phyloP scores from a whole-genome alignment of 2,797 vertebrate species.

The Enteromius unitaeniatus region DNA sequence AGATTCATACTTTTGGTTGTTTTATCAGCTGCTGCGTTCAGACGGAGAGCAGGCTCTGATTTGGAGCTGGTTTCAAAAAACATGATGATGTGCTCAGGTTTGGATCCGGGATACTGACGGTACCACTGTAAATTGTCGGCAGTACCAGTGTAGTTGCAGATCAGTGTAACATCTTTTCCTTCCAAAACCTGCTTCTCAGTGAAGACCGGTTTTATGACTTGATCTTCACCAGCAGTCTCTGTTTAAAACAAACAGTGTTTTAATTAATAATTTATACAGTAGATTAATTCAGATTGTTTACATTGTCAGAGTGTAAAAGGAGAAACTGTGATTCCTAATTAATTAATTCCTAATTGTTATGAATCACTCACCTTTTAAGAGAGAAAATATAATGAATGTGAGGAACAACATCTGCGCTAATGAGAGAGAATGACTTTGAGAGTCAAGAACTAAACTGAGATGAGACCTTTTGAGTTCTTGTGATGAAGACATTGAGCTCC shows the following conservation, averaged over 20 bases:
- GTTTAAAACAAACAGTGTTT: neutral
- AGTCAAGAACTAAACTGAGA: neutral
- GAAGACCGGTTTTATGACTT: neutral
- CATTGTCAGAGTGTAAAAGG: neutral
- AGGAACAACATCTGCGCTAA: neutral
- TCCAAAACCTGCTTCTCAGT: neutral
- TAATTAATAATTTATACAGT: neutral
- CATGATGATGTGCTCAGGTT: neutral
- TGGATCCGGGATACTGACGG: constrained; percentile 12
- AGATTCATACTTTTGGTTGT: neutral
- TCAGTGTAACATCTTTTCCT: constrained; percentile 15
- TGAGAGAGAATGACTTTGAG: neutral
- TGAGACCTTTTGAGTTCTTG: too few relatives aligned
- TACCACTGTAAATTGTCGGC: constrained; percentile 34
- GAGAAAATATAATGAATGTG: neutral
- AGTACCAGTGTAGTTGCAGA: constrained; percentile 4
- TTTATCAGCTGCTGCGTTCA: constrained; percentile 23
- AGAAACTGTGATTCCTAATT: too few relatives aligned
- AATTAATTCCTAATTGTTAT: too few relatives aligned
- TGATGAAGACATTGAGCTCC: neutral
- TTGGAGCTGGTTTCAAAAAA: neutral
- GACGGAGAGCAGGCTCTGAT: neutral
- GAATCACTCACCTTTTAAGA: constrained; percentile 5
- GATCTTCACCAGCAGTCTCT: constrained; percentile 1
- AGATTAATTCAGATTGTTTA: too few relatives aligned